Conservation (phyloP, 2,113 vertebrate genomes). For the Hylia prasina region DNA sequence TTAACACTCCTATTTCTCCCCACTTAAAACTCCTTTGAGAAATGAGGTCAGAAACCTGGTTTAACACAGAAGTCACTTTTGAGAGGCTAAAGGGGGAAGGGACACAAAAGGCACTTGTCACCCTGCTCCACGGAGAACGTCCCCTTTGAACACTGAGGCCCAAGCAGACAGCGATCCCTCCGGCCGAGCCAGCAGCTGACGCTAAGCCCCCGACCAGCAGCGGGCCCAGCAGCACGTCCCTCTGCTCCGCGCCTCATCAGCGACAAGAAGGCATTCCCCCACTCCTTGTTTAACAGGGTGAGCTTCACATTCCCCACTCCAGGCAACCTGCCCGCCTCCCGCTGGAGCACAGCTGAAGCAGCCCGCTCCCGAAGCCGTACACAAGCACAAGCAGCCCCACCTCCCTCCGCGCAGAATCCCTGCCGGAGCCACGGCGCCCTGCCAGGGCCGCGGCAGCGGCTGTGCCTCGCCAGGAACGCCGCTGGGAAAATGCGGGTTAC, state of each 20-base stretch:
- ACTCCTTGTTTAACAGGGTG: background rate
- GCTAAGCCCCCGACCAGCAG: background rate
- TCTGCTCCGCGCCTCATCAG: background rate
- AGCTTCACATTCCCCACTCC: background rate
- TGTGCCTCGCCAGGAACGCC: background rate
- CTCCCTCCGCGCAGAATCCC: background rate
- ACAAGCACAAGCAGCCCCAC: background rate
- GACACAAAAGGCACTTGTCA: background rate
- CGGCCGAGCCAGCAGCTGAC: background rate
- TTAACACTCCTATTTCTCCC: constrained; percentile 45
- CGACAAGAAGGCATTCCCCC: background rate
- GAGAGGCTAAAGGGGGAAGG: background rate
- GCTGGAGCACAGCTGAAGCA: background rate
- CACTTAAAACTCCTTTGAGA: constrained; percentile 57
- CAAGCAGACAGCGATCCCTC: background rate
- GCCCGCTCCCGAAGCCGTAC: background rate
- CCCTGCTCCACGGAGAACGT: background rate
- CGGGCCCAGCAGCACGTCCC: background rate
- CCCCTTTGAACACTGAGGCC: background rate
- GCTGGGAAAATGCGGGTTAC: background rate
- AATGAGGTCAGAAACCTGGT: constrained; percentile 58
- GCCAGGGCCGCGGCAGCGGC: background rate
- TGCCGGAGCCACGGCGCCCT: background rate
- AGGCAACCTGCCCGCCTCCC: background rate
- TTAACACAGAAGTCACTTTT: background rate